phyloP scores from a whole-genome alignment of 1,140 invertebrate species.

The Acyrthosiphon pisum region DNA sequence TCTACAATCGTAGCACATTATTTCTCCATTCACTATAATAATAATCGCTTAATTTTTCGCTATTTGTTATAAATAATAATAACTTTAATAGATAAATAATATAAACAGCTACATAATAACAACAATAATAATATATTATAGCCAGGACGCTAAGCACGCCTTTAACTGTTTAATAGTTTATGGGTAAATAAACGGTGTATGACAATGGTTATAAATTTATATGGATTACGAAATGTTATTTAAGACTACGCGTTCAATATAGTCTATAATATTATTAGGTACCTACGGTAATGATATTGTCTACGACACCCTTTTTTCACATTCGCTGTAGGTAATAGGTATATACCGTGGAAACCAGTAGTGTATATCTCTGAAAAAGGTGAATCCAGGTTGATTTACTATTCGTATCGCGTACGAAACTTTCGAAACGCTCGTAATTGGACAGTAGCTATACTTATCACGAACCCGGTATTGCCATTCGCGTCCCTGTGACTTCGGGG shows the following conservation, averaged over 20 bases:
- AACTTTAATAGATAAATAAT: not conserved
- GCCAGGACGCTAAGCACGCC: not conserved
- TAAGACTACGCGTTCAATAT: not conserved
- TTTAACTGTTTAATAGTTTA: not conserved
- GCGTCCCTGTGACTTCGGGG: not conserved
- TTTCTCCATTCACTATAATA: not conserved
- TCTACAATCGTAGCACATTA: not conserved
- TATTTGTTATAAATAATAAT: not conserved
- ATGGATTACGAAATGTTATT: slow-evolving; percentile 4
- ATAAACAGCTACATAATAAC: not conserved
- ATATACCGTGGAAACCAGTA: not conserved
- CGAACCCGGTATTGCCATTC: slow-evolving; percentile 33
- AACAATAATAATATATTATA: not conserved
- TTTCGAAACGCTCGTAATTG: slow-evolving; percentile 55
- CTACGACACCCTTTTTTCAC: slow-evolving; percentile 41
- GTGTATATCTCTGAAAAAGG: slow-evolving; percentile 44
- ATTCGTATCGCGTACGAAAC: slow-evolving; percentile 41
- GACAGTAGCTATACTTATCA: not conserved
- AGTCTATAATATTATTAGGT: not conserved
- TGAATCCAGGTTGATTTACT: slow-evolving; percentile 49
- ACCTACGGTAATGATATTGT: slow-evolving; percentile 16
- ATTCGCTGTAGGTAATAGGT: not conserved
- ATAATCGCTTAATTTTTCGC: not conserved
- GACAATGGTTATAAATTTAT: slow-evolving; percentile 37
- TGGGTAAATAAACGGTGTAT: not conserved